phyloP scores from a whole-genome alignment of 2,113 vertebrate genomes.

The Sciurus niger region DNA sequence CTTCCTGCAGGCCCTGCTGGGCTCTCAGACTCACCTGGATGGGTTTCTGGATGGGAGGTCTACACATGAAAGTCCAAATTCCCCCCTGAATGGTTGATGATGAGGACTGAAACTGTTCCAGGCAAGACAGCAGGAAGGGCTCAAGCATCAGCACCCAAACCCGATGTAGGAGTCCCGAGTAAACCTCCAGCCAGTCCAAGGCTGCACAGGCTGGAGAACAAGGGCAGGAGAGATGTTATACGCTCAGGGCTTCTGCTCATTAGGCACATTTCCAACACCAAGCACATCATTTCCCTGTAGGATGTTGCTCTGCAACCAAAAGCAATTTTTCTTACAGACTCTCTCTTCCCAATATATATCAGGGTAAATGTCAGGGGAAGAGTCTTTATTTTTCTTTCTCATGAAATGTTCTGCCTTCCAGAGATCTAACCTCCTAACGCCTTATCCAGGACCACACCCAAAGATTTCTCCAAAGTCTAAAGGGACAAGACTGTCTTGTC shows the following conservation, averaged over 20 bases:
- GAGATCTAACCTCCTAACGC: background rate
- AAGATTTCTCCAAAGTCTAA: background rate
- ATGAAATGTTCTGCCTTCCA: background rate
- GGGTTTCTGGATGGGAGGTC: background rate
- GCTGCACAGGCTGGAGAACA: background rate
- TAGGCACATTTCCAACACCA: background rate
- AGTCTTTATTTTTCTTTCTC: background rate
- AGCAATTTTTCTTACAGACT: background rate
- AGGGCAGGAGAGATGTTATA: background rate
- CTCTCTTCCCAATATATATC: conserved; percentile 11
- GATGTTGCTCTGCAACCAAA: background rate
- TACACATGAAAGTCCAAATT: background rate
- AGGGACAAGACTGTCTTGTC: too few relatives aligned
- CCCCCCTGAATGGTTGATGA: background rate
- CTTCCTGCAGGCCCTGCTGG: fast-evolving
- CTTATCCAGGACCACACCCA: background rate
- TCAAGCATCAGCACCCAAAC: fast-evolving
- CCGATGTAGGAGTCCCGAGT: background rate
- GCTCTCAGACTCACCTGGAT: background rate
- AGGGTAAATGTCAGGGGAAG: background rate
- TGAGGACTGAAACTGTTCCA: background rate
- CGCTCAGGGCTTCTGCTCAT: background rate
- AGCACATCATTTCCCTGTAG: background rate
- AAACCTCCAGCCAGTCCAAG: background rate
- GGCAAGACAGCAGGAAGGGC: background rate